Base-by-base conservation (phyloP, 2,888 invertebrate genomes). In the Cataglyphis albicans region DNA sequence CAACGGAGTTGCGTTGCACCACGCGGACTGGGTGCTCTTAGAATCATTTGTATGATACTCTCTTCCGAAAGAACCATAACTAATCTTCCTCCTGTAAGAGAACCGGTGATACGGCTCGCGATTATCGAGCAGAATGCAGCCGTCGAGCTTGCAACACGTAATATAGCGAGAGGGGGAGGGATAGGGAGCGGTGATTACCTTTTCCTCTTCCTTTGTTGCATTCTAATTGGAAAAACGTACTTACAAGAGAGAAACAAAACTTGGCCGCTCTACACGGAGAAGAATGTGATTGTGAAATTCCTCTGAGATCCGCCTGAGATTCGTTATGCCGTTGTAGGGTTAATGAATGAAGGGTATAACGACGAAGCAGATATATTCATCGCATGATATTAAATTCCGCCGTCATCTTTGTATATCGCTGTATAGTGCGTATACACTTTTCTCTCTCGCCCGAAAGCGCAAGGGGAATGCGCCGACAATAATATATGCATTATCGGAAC, bases 181-280 rank as follows among this genome's bases (percentile, higher is more conserved):
- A n/a, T 7, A 52, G 48, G n/a, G 48, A n/a, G 7, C 64, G 48
- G 75, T 89, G 86, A 89, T 89, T 87, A 86, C 35, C 72, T 72
- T 59, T 72, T 78, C 78, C 72, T 59, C 72, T 59, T 81, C 84
- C 83, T 84, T 74, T 78, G 73, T 83, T 55, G 80, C 32, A 65
- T 74, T 80, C 72, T 80, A 80, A 80, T 72, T 80, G 72, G 55
- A 72, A 80, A 72, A 80, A 61, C 44, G 78, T 59, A 80, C 44
- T 80, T 59, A 32, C 48, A 29, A 35, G 25, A 67, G 59, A 80
- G 72, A 72, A 72, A 80, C 59, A 70, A 59, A 70, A 65, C 25
- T 65, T 12, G 65, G 35, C 15, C 7, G 65, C 63, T 29, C 38
- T 29, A 41, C 18, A 32, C 12, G 29, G 29, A 52, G 48, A 68